Conservation (phyloP, 2,888 invertebrate genomes). For the Oxycera nigricornis region DNA sequence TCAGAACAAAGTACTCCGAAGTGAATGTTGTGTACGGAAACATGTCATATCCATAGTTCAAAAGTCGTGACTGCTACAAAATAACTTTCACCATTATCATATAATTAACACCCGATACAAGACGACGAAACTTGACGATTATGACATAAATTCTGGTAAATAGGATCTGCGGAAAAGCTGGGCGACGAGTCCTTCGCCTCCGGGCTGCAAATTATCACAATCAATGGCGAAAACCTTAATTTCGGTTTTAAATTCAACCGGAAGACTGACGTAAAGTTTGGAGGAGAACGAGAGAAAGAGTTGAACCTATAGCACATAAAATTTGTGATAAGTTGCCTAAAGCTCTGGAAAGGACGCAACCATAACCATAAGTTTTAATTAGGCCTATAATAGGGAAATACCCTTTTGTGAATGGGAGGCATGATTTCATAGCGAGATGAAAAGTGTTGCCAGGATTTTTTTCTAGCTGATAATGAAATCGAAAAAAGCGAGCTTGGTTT, state of each 20-base stretch:
- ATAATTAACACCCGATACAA: slow-evolving; percentile 29
- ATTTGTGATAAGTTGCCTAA: slow-evolving; percentile 47
- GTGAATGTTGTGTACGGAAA: background rate
- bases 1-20: background rate
- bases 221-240: slow-evolving; percentile 43
- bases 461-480: no score
- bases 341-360: slow-evolving; percentile 46
- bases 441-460: slow-evolving; percentile 10
- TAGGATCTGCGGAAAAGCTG: slow-evolving; percentile 28
- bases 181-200: slow-evolving; percentile 19
- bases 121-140: slow-evolving; percentile 10
- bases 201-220: slow-evolving; percentile 39
- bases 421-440: no score
- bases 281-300: slow-evolving; percentile 18
- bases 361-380: slow-evolving; percentile 48
- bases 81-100: slow-evolving; percentile 35
- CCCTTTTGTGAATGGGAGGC: slow-evolving; percentile 43
- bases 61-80: background rate
- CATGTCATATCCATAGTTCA: slow-evolving; percentile 14
- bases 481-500: no score
- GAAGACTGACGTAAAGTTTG: slow-evolving; percentile 26
- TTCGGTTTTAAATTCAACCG: slow-evolving; percentile 44
- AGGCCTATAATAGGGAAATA: slow-evolving; percentile 47
- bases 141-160: slow-evolving; percentile 43
- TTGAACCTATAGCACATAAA: slow-evolving; percentile 43